Conservation (phyloP, 2,797 vertebrate species). For the Luscinia luscinia region DNA sequence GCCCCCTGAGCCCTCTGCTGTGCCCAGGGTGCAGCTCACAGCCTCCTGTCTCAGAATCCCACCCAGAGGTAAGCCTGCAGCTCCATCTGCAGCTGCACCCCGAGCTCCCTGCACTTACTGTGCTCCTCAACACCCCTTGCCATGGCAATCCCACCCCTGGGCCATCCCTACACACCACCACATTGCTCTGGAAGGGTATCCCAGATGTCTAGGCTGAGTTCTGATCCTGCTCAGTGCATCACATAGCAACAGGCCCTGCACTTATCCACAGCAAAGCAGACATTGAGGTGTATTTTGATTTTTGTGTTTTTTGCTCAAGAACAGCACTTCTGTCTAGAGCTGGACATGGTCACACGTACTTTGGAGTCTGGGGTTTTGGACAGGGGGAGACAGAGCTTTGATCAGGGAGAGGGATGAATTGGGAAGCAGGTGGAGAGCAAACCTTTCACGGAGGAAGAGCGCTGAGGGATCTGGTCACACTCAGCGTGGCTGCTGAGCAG, state of each 20-base stretch:
- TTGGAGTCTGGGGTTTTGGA: not conserved
- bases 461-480: not conserved
- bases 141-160: not conserved
- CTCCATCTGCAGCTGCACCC: not conserved
- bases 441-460: fast-evolving
- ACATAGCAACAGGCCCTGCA: fast-evolving
- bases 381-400: not conserved
- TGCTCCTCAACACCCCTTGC: not conserved
- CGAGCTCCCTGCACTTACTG: fast-evolving
- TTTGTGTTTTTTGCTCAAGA: not conserved
- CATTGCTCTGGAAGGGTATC: not conserved
- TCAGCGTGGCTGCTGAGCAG: not conserved
- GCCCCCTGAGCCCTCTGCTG: not conserved
- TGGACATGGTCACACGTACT: not conserved
- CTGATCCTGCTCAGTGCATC: fast-evolving
- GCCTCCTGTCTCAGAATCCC: no score
- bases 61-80: not conserved
- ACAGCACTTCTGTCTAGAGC: not conserved
- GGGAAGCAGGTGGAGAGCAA: not conserved
- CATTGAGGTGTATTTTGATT: fast-evolving
- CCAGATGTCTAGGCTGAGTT: not conserved
- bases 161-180: not conserved
- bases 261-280: not conserved
- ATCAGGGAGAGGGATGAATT: not conserved
- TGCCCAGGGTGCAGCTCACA: no score